Conservation (phyloP, 92 coral and sea anemone species). For the Umimayanthus chanpuru region DNA sequence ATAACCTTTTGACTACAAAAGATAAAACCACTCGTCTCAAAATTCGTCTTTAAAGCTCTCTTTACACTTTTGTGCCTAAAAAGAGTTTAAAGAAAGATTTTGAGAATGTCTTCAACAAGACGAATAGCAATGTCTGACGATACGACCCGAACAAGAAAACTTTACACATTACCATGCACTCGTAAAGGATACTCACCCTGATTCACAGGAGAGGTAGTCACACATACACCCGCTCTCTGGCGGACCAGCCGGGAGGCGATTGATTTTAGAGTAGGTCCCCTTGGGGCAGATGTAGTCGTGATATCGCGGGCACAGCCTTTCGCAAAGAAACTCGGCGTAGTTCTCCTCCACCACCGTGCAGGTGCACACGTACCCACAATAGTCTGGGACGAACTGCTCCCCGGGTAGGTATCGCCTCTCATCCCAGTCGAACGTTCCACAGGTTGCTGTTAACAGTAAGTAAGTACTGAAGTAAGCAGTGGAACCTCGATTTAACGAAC, state of each 20-base stretch:
- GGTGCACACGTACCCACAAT: constrained; percentile 27
- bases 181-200: background rate
- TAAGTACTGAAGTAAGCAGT: too few relatives aligned
- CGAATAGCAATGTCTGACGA: too few relatives aligned
- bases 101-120: too few relatives aligned
- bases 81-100: too few relatives aligned
- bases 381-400: constrained; percentile 29
- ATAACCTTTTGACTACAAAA: too few relatives aligned
- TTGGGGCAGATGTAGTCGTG: constrained; percentile 25
- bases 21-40: too few relatives aligned
- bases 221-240: constrained; percentile 23
- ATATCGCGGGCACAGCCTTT: constrained; percentile 25
- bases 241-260: constrained; percentile 33
- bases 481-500: too few relatives aligned
- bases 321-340: constrained; percentile 32
- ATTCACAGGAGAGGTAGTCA: background rate
- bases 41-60: too few relatives aligned
- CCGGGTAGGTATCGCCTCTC: constrained; percentile 16
- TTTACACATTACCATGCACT: too few relatives aligned
- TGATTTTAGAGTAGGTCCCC: constrained; percentile 1
- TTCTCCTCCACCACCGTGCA: constrained; percentile 30
- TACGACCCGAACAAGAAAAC: too few relatives aligned
- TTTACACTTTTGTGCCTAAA: too few relatives aligned
- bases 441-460: background rate
- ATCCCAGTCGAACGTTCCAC: constrained; percentile 1